A percentile compares a stretch with the other conserved stretches of the same genome.
phyloP scores from a whole-genome alignment of 2,113 vertebrate genomes.

The Tricholaema leucomelas region DNA sequence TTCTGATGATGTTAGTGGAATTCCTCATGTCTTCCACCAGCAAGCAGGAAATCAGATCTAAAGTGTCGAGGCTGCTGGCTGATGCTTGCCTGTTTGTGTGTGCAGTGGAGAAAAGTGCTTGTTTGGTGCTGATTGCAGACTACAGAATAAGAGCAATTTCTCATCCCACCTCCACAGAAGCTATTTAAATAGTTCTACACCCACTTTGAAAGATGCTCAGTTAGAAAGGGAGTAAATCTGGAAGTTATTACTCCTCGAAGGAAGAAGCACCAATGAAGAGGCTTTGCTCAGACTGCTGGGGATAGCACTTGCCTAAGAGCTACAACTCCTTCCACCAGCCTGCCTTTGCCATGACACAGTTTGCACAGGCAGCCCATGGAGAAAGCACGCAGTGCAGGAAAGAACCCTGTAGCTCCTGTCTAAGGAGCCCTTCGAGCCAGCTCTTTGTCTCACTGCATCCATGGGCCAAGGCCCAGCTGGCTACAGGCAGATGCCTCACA shows the following conservation, averaged over 20 bases:
- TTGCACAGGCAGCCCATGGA: background rate
- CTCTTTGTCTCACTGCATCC: background rate
- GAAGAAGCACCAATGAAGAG: background rate
- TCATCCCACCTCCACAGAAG: slow-evolving; percentile 66
- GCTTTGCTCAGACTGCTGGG: background rate
- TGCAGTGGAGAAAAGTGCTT: slow-evolving; percentile 65
- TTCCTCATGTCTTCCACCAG: slow-evolving; percentile 32
- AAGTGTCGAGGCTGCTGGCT: slow-evolving; percentile 40
- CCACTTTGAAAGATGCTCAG: slow-evolving; percentile 66
- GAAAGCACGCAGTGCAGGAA: background rate
- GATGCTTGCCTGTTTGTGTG: slow-evolving; percentile 62
- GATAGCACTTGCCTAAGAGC: background rate
- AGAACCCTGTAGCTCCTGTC: background rate
- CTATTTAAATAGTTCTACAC: slow-evolving; percentile 65
- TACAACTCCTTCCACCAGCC: background rate
- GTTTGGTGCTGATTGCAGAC: slow-evolving; percentile 67
- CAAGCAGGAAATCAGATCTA: background rate
- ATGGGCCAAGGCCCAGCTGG: background rate
- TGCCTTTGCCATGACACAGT: background rate
- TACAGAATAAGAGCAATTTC: slow-evolving; percentile 69
- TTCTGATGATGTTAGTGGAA: background rate
- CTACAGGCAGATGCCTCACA: background rate
- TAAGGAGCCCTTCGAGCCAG: background rate
- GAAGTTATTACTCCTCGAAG: slow-evolving; percentile 50
- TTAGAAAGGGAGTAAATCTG: slow-evolving; percentile 58